Evolutionary conservation across 2,888 invertebrate genomes (phyloP), one percentile per base, ranked within the genome.

Genomic region (Amphipoea oculea): DNA sequence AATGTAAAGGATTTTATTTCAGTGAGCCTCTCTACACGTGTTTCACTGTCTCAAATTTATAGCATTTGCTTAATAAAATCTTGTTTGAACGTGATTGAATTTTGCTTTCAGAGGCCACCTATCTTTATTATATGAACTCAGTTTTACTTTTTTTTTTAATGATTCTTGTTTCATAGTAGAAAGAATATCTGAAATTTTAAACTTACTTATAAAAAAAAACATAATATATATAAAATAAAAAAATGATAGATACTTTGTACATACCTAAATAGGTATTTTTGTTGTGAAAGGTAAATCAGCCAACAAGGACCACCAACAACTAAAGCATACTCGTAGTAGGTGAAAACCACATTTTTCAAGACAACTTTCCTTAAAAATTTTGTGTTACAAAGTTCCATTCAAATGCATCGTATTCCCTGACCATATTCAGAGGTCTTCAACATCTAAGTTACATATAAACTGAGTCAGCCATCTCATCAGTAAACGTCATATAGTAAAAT

Each of bases 41-140:
- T 78, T 67, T 74, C 63, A 79, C 62, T 67, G 62, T 72, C 60
- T 66, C 36, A 74, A 70, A 42, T 86, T 86, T 84, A 81, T 76
- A 63, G 77, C 69, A 65, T 84, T 72, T 74, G 48, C 57, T 40
- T 83, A 73, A 77, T 88, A 81, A 78, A 81, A 83, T 73, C 20
- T 70, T 79, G 75, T 57, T 70, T 67, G 42, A 71, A 73, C 65
- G 63, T 73, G 88, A 86, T 86, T 83, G 75, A 83, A 74, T 79
- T 76, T n/a, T 45, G 57, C 23, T 57, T 65, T 62, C 29, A 36
- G 17, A 12, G 2, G 4, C 17, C 11, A 5, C 12, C 14, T 20
- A 17, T 29, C 29, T 20, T 20, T 51, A 67, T 36, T 17, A 20
- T n/a, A 9, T 3, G 7, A 45, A 63, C 0, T 14, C 0, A 0